Percentiles rank a stretch among this genome's conserved stretches.
Conservation (phyloP, 2,888 invertebrate species). For the Sesia apiformis region DNA sequence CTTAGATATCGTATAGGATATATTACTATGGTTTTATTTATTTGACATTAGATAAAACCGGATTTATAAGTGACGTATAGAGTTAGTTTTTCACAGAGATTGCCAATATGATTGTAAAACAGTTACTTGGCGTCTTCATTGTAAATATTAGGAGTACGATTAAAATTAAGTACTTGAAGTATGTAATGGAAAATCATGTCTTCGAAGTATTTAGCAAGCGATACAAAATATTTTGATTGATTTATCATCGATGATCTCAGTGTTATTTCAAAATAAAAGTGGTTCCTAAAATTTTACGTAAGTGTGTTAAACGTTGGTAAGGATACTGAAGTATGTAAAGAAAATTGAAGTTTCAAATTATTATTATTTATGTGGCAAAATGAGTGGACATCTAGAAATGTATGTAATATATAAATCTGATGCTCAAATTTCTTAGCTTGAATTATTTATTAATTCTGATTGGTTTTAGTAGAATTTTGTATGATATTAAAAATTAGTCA, state of each 20-base stretch:
- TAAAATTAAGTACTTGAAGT: constrained; percentile 5
- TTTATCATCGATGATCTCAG: constrained; percentile 4
- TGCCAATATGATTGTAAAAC: constrained; percentile 5
- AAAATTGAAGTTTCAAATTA: constrained; percentile 46
- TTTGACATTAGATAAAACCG: constrained; percentile 1
- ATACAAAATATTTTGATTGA: constrained; percentile 1
- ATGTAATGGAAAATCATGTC: constrained; percentile 1
- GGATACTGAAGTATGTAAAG: neutral
- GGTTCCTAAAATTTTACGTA: constrained; percentile 13
- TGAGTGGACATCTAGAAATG: constrained; percentile 35
- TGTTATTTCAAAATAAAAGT: constrained; percentile 9
- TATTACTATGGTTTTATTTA: neutral
- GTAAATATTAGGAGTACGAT: constrained; percentile 8
- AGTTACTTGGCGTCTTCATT: constrained; percentile 4
- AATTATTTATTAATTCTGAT: constrained; percentile 31
- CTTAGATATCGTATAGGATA: constrained; percentile 14
- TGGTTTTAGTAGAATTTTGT: constrained; percentile 37
- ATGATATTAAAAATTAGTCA: constrained; percentile 15
- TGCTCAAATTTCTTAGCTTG: constrained; percentile 66
- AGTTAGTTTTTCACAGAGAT: neutral
- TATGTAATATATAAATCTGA: constrained; percentile 39
- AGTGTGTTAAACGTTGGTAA: neutral
- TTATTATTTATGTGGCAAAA: constrained; percentile 46
- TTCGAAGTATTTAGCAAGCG: constrained; percentile 5
- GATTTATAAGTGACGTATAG: constrained; percentile 5